Evolutionary conservation across 2,113 vertebrate species (phyloP).

Genomic region (Seriola dumerili): DNA sequence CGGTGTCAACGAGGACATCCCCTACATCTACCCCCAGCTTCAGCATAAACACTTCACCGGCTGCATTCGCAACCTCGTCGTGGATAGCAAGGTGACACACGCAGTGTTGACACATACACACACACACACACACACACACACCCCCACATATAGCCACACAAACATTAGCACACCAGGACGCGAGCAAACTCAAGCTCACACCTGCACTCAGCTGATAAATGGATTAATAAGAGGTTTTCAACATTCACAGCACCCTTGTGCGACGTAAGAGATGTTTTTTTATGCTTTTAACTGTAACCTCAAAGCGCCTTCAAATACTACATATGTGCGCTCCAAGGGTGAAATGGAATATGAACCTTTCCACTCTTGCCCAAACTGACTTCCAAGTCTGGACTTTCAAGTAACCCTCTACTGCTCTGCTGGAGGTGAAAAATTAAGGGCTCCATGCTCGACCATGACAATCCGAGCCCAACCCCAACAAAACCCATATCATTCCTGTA

Average conservation of each 20-base stretch:
- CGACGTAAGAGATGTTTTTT: conserved; percentile 20
- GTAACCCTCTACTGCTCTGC: conserved; percentile 25
- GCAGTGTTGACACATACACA: neutral
- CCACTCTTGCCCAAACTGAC: conserved; percentile 19
- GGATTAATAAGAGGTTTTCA: conserved; percentile 59
- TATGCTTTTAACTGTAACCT: conserved; percentile 59
- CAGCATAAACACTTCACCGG: conserved; percentile 91
- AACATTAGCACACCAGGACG: conserved; percentile 28
- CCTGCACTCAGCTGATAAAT: conserved; percentile 66
- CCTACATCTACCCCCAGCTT: conserved; percentile 88
- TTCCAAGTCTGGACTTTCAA: conserved; percentile 50
- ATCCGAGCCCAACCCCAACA: conserved; percentile 27
- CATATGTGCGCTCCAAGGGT: conserved; percentile 17
- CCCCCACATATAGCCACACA: neutral
- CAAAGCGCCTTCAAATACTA: conserved; percentile 46
- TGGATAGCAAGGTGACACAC: conserved; percentile 90
- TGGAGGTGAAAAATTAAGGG: conserved; percentile 42
- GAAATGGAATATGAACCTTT: conserved; percentile 49
- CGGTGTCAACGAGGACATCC: conserved; percentile 89
- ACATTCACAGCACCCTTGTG: conserved; percentile 48
- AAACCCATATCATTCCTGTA: conserved; percentile 33
- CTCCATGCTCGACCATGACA: conserved; percentile 30
- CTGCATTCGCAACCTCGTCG: conserved; percentile 89
- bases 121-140: neutral
- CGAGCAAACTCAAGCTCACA: conserved; percentile 18